Percentiles rank a stretch among this genome's conserved stretches.
These are phyloP conservation scores for Drosophila melanosoma DNA, from an alignment of 2,888 invertebrate genomes.

Conservation along the genomic window DNA sequence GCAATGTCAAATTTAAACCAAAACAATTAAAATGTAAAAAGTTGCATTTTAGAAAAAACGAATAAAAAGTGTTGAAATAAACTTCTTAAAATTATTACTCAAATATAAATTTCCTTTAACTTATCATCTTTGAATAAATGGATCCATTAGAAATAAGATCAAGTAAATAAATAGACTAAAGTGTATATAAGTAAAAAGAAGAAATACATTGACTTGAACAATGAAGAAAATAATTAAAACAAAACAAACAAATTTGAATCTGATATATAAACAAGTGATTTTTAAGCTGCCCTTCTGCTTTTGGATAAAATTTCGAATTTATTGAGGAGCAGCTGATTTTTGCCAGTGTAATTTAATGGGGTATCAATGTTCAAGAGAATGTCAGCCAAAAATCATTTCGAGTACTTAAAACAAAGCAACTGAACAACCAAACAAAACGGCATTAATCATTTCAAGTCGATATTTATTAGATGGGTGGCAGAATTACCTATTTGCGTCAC, in stretches of 20 bases:
- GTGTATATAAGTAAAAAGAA: background rate
- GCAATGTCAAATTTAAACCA: background rate
- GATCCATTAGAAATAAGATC: background rate
- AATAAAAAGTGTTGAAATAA: background rate
- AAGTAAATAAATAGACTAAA: too few relatives aligned
- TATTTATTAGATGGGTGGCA: slow-evolving; percentile 27
- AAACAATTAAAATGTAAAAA: background rate
- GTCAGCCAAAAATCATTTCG: slow-evolving; percentile 48
- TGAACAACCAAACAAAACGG: slow-evolving; percentile 26
- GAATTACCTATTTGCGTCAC: slow-evolving; percentile 37
- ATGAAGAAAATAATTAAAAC: background rate
- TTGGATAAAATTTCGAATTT: background rate
- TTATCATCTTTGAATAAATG: too few relatives aligned
- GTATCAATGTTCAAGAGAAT: slow-evolving; percentile 16
- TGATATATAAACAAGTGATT: background rate
- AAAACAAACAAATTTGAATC: background rate
- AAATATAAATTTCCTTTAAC: background rate
- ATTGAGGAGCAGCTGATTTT: background rate
- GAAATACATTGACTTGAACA: background rate
- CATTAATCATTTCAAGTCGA: slow-evolving; percentile 64
- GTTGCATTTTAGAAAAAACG: background rate
- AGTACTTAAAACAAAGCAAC: slow-evolving; percentile 57
- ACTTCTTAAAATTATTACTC: background rate
- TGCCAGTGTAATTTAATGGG: background rate
- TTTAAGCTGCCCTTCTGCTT: background rate